phyloP scores from a whole-genome alignment of 92 coral and sea anemone species.

The Zoanthus solanderi region DNA sequence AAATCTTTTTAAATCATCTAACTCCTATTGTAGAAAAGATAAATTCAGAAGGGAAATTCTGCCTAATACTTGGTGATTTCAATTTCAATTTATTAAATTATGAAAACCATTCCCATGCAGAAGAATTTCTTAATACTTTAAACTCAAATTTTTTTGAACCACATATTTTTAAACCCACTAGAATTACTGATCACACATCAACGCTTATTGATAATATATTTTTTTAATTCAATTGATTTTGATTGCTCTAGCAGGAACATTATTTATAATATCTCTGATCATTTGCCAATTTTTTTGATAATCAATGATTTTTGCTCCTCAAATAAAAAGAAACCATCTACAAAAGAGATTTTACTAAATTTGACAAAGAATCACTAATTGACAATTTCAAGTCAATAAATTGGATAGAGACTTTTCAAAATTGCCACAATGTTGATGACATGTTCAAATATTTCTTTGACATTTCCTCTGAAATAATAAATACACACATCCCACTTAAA shows the following conservation, averaged over 20 bases:
- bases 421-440: too few relatives aligned
- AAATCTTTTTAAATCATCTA: conserved; percentile 8
- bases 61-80: conserved; percentile 31
- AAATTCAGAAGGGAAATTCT: conserved; percentile 30
- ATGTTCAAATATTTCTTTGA: too few relatives aligned
- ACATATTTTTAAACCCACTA: background rate
- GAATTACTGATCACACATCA: conserved; percentile 63
- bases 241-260: conserved; percentile 46
- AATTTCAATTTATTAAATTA: conserved; percentile 25
- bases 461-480: too few relatives aligned
- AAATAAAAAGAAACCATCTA: conserved; percentile 49
- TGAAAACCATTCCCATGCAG: conserved; percentile 63
- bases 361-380: background rate
- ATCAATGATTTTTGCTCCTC: conserved; percentile 32
- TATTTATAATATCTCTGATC: too few relatives aligned
- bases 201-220: conserved; percentile 64
- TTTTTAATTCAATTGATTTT: conserved; percentile 59
- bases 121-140: conserved; percentile 59
- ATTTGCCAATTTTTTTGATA: background rate
- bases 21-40: conserved; percentile 30
- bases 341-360: conserved; percentile 20
- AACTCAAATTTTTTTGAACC: conserved; percentile 60
- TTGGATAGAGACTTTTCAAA: background rate
- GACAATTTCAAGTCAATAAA: background rate
- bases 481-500: too few relatives aligned